Evolutionary conservation across 2,797 vertebrate genomes (phyloP).

Genomic region (Luscinia luscinia): DNA sequence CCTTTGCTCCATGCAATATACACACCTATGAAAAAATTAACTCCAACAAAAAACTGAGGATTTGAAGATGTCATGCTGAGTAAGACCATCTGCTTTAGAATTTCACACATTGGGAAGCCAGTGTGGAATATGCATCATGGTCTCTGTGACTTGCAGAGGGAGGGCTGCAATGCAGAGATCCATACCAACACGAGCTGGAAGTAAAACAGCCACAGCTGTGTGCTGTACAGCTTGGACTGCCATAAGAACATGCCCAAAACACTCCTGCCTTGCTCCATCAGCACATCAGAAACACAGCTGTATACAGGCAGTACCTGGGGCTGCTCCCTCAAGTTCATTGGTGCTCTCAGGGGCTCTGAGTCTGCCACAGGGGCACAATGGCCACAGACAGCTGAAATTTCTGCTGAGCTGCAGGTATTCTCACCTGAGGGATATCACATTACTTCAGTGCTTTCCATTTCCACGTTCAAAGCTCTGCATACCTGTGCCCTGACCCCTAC

Average conservation of each 20-base stretch:
- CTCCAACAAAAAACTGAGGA: background rate
- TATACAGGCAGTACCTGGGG: background rate
- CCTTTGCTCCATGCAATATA: background rate
- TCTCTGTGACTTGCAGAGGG: background rate
- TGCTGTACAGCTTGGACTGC: background rate
- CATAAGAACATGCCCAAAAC: background rate
- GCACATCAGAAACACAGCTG: background rate
- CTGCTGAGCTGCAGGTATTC: conserved; percentile 36
- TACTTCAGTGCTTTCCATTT: background rate
- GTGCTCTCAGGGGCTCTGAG: background rate
- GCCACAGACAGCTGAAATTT: conserved; percentile 12
- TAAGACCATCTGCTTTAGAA: background rate
- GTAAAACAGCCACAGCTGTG: background rate
- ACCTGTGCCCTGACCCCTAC: conserved; percentile 61
- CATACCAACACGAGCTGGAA: background rate
- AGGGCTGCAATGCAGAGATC: background rate
- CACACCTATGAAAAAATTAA: background rate
- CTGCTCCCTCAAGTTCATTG: conserved; percentile 23
- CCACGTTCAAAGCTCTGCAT: conserved; percentile 53
- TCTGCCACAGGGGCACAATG: background rate
- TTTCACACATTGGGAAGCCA: background rate
- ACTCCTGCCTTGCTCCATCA: background rate
- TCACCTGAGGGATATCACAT: conserved; percentile 20
- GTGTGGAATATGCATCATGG: background rate
- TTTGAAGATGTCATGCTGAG: conserved; percentile 1